Evolutionary conservation across 2,797 vertebrate genomes (phyloP).

Genomic region (Champsocephalus gunnari): DNA sequence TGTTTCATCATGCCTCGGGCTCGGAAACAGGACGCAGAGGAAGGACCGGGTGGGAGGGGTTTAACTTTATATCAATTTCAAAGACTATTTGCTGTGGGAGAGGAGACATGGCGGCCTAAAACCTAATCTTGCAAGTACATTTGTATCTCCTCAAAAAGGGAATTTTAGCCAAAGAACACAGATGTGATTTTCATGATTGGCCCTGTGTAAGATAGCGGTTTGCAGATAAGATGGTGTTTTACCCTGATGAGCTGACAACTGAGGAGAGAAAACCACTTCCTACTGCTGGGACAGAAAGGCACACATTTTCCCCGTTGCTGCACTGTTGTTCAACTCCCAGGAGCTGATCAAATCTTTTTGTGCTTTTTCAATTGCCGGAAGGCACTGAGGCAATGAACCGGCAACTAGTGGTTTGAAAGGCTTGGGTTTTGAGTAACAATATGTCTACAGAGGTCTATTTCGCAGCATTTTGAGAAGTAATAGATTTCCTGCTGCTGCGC

Average conservation of each 20-base stretch:
- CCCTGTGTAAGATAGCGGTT: constrained; percentile 16
- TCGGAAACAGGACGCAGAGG: background rate
- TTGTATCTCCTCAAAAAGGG: constrained; percentile 7
- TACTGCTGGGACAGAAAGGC: constrained; percentile 1
- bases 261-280: background rate
- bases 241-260: constrained; percentile 32
- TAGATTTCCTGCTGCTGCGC: constrained; percentile 34
- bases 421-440: constrained; percentile 46
- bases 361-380: constrained; percentile 51
- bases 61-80: constrained; percentile 19
- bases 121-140: constrained; percentile 32
- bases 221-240: constrained; percentile 4
- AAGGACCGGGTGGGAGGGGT: background rate
- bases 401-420: constrained; percentile 44
- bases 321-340: constrained; percentile 42
- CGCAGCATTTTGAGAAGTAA: constrained; percentile 48
- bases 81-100: constrained; percentile 2
- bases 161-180: constrained; percentile 4
- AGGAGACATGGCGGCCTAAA: constrained; percentile 16
- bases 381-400: constrained; percentile 58
- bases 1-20: constrained; percentile 33
- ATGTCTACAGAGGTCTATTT: constrained; percentile 50
- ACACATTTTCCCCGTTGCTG: constrained; percentile 40
- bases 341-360: constrained; percentile 56
- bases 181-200: constrained; percentile 22